Conservation (phyloP, 2,888 invertebrate genomes). For the Campaea margaritaria region DNA sequence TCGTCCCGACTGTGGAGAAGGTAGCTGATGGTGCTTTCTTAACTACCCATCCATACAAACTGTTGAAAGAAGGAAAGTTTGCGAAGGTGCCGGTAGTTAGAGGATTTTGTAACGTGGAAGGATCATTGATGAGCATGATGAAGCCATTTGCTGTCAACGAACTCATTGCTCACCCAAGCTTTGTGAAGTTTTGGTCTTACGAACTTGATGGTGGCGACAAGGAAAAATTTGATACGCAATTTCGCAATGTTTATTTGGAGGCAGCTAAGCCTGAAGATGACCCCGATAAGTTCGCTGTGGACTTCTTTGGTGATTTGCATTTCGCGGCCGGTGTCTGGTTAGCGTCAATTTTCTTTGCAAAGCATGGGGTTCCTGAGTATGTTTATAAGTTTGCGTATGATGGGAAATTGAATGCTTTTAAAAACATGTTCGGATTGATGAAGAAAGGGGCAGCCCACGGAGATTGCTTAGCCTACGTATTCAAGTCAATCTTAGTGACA, state of each 20-base stretch:
- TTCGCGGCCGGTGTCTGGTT: conserved; percentile 56
- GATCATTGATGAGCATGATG: conserved; percentile 58
- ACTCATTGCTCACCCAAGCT: conserved; percentile 48
- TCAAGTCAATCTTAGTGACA: conserved; percentile 4
- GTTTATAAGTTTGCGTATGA: conserved; percentile 60
- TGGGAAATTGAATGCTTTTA: conserved; percentile 52
- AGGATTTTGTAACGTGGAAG: conserved; percentile 79
- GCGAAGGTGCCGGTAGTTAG: conserved; percentile 72
- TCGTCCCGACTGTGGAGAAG: conserved; percentile 64
- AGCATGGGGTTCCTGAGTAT: conserved; percentile 49
- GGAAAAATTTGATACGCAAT: conserved; percentile 39
- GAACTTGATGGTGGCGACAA: conserved; percentile 43
- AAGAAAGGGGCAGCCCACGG: conserved; percentile 57
- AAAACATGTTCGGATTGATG: conserved; percentile 44
- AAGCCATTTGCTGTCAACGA: conserved; percentile 48
- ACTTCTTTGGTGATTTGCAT: conserved; percentile 62
- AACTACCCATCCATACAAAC: conserved; percentile 63
- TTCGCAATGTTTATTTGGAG: conserved; percentile 43
- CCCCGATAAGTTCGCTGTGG: conserved; percentile 47
- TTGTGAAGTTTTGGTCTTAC: conserved; percentile 48
- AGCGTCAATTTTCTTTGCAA: conserved; percentile 46
- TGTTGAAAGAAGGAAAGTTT: conserved; percentile 65
- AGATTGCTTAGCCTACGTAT: conserved; percentile 48
- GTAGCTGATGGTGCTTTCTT: conserved; percentile 57
- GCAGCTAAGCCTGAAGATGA: conserved; percentile 36